Evolutionary conservation across 1,140 invertebrate genomes (phyloP).

Genomic region (Aphis craccivora): DNA sequence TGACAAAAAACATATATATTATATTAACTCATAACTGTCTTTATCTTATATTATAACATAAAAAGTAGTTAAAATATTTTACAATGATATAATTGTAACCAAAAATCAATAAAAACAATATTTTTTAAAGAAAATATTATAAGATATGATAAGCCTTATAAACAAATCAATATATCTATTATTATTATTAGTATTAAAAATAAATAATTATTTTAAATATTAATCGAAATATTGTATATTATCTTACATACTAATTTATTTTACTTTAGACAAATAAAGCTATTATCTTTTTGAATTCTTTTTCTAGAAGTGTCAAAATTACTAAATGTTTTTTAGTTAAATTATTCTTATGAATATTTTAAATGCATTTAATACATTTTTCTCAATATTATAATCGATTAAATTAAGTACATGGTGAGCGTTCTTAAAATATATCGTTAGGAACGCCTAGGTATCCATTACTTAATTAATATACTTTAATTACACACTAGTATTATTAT

Average conservation of each 20-base stretch:
- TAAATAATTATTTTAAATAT: background rate
- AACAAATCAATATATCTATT: background rate
- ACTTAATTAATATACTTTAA: background rate
- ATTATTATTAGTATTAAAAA: background rate
- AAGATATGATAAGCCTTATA: slow-evolving; percentile 19
- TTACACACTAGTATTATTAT: background rate
- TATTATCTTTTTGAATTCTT: background rate
- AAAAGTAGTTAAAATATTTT: background rate
- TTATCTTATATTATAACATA: background rate
- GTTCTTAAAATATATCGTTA: background rate
- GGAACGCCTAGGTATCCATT: background rate
- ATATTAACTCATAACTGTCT: background rate
- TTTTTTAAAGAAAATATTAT: background rate
- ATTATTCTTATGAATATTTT: background rate
- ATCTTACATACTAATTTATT: background rate
- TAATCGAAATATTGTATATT: background rate
- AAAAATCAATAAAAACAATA: background rate
- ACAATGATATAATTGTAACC: background rate
- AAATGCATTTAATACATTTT: background rate
- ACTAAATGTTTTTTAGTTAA: background rate
- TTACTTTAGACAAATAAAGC: background rate
- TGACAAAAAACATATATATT: background rate
- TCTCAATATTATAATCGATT: background rate
- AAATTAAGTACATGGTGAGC: background rate
- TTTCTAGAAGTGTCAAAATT: background rate